Conservation (phyloP, 1,140 invertebrate genomes). For the Acyrthosiphon pisum region DNA sequence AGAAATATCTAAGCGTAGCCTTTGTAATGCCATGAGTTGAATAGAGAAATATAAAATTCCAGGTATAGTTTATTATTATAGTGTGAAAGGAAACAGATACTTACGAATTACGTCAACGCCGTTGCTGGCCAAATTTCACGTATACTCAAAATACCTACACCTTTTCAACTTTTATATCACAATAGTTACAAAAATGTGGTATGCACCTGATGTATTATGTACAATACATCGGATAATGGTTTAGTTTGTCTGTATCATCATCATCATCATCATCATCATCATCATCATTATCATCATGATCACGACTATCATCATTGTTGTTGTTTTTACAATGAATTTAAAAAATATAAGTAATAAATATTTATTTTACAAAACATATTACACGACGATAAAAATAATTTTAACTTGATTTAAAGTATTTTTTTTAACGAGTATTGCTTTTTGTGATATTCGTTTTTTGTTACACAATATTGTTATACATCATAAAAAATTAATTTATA, state of each 20-base stretch:
- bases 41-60: neutral
- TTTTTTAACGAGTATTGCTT: no score
- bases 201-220: neutral
- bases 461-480: neutral
- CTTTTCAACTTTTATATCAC: neutral
- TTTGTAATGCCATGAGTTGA: neutral
- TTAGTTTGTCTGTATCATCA: neutral
- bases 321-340: neutral
- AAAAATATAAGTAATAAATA: neutral
- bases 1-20: neutral
- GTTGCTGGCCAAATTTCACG: neutral
- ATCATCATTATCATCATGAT: neutral
- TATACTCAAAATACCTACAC: neutral
- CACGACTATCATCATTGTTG: no score
- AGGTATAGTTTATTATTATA: neutral
- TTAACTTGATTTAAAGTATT: neutral
- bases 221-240: neutral
- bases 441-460: no score
- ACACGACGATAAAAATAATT: neutral
- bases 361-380: neutral
- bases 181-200: neutral
- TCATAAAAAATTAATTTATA: no score
- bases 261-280: neutral
- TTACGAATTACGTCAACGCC: neutral
- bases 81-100: neutral